Conservation (phyloP, 1,140 invertebrate species). For the Calycopis cecrops region DNA sequence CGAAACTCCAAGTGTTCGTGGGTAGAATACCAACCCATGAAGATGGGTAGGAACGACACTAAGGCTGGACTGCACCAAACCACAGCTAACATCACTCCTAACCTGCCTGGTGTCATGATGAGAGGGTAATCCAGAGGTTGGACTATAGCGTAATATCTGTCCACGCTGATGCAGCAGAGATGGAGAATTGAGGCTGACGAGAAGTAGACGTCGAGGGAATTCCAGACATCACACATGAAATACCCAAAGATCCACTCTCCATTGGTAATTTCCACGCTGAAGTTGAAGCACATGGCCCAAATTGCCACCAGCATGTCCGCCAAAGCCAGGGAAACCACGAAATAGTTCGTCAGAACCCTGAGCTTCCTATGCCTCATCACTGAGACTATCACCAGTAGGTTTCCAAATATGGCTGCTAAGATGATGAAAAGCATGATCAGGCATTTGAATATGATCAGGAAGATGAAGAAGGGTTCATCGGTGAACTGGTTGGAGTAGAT, state of each 20-base stretch:
- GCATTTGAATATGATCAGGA: slow-evolving; percentile 80
- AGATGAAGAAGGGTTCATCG: slow-evolving; percentile 52
- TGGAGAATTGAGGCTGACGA: slow-evolving; percentile 94
- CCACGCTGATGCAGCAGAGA: slow-evolving; percentile 92
- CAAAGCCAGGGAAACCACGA: slow-evolving; percentile 92
- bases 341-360: slow-evolving; percentile 94
- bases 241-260: slow-evolving; percentile 92
- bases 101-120: slow-evolving; percentile 87
- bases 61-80: slow-evolving; percentile 95
- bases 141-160: slow-evolving; percentile 92
- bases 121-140: slow-evolving; percentile 92
- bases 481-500: slow-evolving; percentile 57
- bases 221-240: slow-evolving; percentile 96
- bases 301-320: slow-evolving; percentile 95
- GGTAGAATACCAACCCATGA: slow-evolving; percentile 94
- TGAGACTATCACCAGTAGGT: slow-evolving; percentile 90
- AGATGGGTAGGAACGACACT: slow-evolving; percentile 96
- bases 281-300: slow-evolving; percentile 96
- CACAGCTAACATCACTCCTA: slow-evolving; percentile 86
- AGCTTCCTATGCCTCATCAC: slow-evolving; percentile 91
- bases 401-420: slow-evolving; percentile 89
- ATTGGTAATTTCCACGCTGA: slow-evolving; percentile 88
- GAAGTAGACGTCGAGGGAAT: slow-evolving; percentile 96
- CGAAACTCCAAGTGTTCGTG: slow-evolving; percentile 84
- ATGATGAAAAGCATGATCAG: slow-evolving; percentile 90